These are phyloP conservation scores for Pyrochroa serraticornis DNA, from an alignment of 2,888 invertebrate species.

Conservation along the genomic window DNA sequence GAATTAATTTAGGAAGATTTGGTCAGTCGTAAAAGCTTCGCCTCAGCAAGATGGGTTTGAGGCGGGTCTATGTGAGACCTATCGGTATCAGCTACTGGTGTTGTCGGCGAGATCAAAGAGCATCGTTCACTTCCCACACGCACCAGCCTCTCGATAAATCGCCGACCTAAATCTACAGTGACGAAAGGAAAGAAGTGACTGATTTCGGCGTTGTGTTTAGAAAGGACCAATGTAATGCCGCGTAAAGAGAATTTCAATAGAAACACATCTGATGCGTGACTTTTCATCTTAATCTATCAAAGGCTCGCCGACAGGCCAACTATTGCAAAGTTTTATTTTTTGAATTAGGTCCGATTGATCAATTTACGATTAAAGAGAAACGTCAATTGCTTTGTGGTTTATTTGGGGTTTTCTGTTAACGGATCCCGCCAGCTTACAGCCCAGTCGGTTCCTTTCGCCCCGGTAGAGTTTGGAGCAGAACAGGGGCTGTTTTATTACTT, in stretches of 20 bases:
- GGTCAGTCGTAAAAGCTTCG: constrained; percentile 8
- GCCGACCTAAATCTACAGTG: constrained; percentile 46
- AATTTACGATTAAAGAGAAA: constrained; percentile 47
- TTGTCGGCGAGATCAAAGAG: constrained; percentile 50
- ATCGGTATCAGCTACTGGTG: constrained; percentile 37
- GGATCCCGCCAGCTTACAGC: constrained; percentile 10
- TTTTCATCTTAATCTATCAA: constrained; percentile 51
- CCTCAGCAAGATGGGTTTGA: constrained; percentile 27
- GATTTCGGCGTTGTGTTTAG: constrained; percentile 38
- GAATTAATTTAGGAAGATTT: constrained; percentile 12
- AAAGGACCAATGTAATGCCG: constrained; percentile 37
- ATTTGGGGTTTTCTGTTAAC: constrained; percentile 37
- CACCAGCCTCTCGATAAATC: constrained; percentile 46
- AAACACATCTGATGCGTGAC: constrained; percentile 50
- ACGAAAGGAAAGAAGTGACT: constrained; percentile 42
- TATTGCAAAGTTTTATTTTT: constrained; percentile 49
- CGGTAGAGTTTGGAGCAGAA: not conserved
- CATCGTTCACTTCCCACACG: constrained; percentile 46
- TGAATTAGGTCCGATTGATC: constrained; percentile 48
- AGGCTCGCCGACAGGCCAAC: constrained; percentile 42
- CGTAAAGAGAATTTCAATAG: constrained; percentile 40
- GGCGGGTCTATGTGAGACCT: constrained; percentile 9
- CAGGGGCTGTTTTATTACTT: constrained; percentile 15
- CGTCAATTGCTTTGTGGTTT: constrained; percentile 48
- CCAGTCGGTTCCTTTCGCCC: no score